phyloP scores from a whole-genome alignment of 2,888 invertebrate species.

The Atherix ibis region DNA sequence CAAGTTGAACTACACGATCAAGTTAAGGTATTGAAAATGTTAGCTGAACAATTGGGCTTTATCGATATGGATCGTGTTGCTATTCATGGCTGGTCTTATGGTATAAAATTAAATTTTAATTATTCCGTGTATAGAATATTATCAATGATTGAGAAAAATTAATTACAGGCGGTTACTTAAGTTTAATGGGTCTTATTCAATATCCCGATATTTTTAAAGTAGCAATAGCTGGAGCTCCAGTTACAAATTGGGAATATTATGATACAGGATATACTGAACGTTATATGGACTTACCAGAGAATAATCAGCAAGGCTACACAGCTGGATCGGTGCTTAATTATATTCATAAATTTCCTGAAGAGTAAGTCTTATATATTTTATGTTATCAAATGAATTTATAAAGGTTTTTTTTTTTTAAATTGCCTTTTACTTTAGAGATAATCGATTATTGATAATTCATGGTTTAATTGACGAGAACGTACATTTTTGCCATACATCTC shows the following conservation, averaged over 20 bases:
- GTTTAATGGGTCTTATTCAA: slow-evolving; percentile 85
- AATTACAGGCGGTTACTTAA: slow-evolving; percentile 68
- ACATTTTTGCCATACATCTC: slow-evolving; percentile 91
- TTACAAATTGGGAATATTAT: slow-evolving; percentile 92
- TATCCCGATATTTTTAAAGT: slow-evolving; percentile 88
- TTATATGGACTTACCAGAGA: slow-evolving; percentile 79
- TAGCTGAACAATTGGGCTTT: slow-evolving; percentile 68
- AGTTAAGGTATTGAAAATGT: slow-evolving; percentile 79
- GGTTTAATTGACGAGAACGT: slow-evolving; percentile 98
- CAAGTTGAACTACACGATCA: slow-evolving; percentile 89
- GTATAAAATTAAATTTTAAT: slow-evolving; percentile 32
- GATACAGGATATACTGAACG: slow-evolving; percentile 98
- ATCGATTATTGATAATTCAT: slow-evolving; percentile 85
- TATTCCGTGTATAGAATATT: too few species aligned
- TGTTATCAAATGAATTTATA: background rate
- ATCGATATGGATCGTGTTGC: slow-evolving; percentile 87
- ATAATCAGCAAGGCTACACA: slow-evolving; percentile 62
- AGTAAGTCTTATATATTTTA: slow-evolving; percentile 40
- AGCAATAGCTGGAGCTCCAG: slow-evolving; percentile 93
- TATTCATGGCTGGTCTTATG: slow-evolving; percentile 98
- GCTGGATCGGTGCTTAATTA: slow-evolving; percentile 73
- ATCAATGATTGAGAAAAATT: too few species aligned
- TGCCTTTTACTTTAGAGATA: slow-evolving; percentile 43
- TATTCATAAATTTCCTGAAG: slow-evolving; percentile 78
- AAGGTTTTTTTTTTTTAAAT: background rate